phyloP scores from a whole-genome alignment of 2,797 vertebrate species.

The Ctenosaura bakeri region DNA sequence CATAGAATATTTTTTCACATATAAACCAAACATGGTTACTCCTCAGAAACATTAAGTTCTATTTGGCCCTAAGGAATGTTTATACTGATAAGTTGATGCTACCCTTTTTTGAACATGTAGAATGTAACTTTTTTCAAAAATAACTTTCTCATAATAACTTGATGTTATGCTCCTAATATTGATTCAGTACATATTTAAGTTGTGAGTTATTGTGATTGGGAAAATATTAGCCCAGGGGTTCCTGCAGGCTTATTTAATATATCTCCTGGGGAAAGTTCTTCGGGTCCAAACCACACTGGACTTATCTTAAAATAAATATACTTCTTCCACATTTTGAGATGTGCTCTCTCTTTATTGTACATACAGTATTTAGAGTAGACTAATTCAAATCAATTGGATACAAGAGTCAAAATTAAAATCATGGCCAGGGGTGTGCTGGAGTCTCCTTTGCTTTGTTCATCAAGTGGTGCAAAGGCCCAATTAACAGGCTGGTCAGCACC shows the following conservation, averaged over 20 bases:
- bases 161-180: neutral
- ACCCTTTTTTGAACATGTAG: neutral
- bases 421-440: no score
- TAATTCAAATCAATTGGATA: neutral
- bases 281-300: neutral
- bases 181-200: neutral
- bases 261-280: neutral
- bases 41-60: neutral
- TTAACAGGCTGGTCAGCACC: no score
- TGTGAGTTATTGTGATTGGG: neutral
- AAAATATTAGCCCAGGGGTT: neutral
- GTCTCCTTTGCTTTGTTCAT: no score
- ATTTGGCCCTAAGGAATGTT: neutral
- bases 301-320: neutral
- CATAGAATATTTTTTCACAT: neutral
- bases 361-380: neutral
- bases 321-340: neutral
- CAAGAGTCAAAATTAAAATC: neutral
- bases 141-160: neutral
- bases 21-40: neutral
- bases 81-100: neutral
- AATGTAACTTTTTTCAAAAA: neutral
- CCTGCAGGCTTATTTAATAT: neutral
- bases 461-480: no score
- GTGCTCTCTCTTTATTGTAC: neutral